Base-by-base conservation (phyloP, 1,140 invertebrate species). In the Melipona quadrifasciata region DNA sequence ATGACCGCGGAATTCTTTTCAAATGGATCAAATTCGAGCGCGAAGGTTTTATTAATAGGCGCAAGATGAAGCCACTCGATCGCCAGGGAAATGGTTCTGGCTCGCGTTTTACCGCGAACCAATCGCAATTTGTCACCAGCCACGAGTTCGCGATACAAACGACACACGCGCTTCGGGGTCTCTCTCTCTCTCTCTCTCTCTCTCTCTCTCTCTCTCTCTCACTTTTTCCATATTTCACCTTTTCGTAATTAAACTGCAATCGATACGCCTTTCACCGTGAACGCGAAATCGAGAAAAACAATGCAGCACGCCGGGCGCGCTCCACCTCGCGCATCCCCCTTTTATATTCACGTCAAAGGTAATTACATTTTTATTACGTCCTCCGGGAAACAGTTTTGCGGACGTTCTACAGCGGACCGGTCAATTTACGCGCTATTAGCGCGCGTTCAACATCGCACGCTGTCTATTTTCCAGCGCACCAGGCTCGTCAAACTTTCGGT, bases 361-460 rank as follows among this genome's bases (percentile, higher is more conserved):
- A 89, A 90, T 89, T 89, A 87, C 87, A 80, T 89, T 90, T 90
- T 87, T 81, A 84, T 87, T 85, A 82, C 82, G 82, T 82, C 81
- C 51, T 39, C 31, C 55, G 79, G n/a, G 55, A 64, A 89, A 81
- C 39, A 61, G 73, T 87, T 87, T 34, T 65, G 75, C 79, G 70
- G 64, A 81, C 68, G 75, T 74, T 83, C 73, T 47, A 61, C 57
- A 21, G 5, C 58, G 78, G 71, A 55, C 12, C 68, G 75, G 31
- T 89, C 85, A 84, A 89, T 89, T 89, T 89, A 71, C 81, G 70
- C 67, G 75, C 79, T 86, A 81, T 88, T 86, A 81, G 61, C 53
- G 19, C 39, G 47, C n/a, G 57, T 75, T 57, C 76, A 67, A 70
- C 39, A 85, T 72, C 72, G 58, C 55, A 21, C 31, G 58, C 16